Evolutionary conservation across 2,888 invertebrate genomes (phyloP).

Genomic region (Phragmatobia fuliginosa): DNA sequence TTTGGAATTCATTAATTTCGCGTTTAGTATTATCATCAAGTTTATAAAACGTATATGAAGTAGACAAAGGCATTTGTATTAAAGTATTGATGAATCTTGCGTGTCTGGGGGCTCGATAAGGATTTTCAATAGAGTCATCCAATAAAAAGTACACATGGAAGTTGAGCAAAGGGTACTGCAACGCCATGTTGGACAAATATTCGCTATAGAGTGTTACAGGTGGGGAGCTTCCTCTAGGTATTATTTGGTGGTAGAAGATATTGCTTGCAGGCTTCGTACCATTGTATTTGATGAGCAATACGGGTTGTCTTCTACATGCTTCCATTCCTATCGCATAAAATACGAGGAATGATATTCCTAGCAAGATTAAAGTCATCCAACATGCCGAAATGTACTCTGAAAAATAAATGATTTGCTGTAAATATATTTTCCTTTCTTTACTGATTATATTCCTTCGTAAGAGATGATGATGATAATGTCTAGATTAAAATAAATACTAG

Average conservation of each 20-base stretch:
- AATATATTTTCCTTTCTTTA: not conserved
- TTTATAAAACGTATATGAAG: conserved; percentile 40
- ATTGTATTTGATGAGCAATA: conserved; percentile 66
- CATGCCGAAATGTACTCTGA: conserved; percentile 77
- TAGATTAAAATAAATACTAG: too few species aligned
- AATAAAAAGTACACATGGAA: conserved; percentile 73
- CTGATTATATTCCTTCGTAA: not conserved
- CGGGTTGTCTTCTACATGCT: conserved; percentile 63
- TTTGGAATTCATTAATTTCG: conserved; percentile 64
- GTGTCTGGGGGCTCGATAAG: conserved; percentile 52
- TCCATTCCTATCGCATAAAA: conserved; percentile 73
- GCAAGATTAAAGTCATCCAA: conserved; percentile 76
- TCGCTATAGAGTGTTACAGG: conserved; percentile 64
- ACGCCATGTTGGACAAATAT: conserved; percentile 69
- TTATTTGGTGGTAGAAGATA: conserved; percentile 71
- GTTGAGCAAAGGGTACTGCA: conserved; percentile 64
- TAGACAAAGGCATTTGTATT: conserved; percentile 50
- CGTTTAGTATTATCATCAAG: conserved; percentile 56
- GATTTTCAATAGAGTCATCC: conserved; percentile 65
- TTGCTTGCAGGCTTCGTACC: conserved; percentile 62
- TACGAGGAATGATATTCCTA: conserved; percentile 72
- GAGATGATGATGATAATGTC: too few species aligned
- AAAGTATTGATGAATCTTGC: conserved; percentile 61
- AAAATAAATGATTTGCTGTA: conserved; percentile 48
- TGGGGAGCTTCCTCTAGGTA: conserved; percentile 58